Evolutionary conservation across 2,888 invertebrate genomes (phyloP), one percentile per base, ranked within the genome.

Genomic region (Falcaria lacertinaria): DNA sequence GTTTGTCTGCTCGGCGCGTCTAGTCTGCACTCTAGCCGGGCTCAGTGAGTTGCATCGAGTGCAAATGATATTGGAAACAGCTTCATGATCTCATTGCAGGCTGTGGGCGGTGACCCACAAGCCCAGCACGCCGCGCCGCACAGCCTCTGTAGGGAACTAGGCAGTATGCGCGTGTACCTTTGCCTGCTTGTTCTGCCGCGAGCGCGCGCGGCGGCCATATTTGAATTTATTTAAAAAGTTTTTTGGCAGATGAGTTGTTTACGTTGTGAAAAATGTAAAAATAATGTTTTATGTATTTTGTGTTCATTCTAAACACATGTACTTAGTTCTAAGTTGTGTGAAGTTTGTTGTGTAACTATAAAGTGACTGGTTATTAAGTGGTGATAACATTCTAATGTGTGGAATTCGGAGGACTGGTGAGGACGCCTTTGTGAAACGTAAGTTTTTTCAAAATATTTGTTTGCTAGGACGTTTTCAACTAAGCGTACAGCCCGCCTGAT

Each of bases 51-150:
- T 71, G 69, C 65, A 60, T 47, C 50, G 50, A 51, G 57, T 83
- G 80, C 80, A 75, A 85, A 82, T 81, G 74, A 73, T 74, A 71
- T 68, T 68, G 57, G 66, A 66, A 75, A 70, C 78, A 71, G 65
- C 77, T 76, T 80, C 76, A 83, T 86, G 86, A 84, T 82, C 80
- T 85, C 85, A 86, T 75, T 84, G 83, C 74, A 66, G 52, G 55
- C 57, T 60, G 85, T 83, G 74, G 83, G 83, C 80, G 83, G 78
- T 79, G 84, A 81, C 80, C 82, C 81, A 74, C 72, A 70, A 72
- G 66, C 60, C 2, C 19, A 19, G 52, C 50, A 56, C 48, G 44
- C 43, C 19, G 4, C 22, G 37, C 13, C 43, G 42, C 40, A 53
- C 66, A 64, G 62, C 64, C 66, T 63, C 69, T 51, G 47, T 47